These are phyloP conservation scores for Cladorhizidae sp. DNA, from an alignment of 37 sponge, comb jelly and placozoan species.

Conservation along the genomic window DNA sequence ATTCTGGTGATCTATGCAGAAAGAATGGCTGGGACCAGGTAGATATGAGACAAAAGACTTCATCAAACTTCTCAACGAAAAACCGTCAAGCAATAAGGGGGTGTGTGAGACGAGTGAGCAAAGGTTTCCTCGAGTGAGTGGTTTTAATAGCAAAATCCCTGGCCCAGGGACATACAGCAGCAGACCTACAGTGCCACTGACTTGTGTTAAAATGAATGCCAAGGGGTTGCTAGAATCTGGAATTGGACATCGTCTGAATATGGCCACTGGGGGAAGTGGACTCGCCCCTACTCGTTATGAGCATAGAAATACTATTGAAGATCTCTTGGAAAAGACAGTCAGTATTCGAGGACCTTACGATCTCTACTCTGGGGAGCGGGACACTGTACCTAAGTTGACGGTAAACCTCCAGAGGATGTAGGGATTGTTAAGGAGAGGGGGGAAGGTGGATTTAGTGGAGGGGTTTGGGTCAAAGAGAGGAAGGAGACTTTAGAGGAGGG, in stretches of 20 bases:
- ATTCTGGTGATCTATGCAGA: too few relatives aligned
- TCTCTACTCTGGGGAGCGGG: conserved; percentile 82
- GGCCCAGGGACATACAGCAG: conserved; percentile 84
- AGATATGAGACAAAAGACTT: conserved; percentile 75
- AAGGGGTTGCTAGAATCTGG: conserved; percentile 85
- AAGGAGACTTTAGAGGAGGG: too few relatives aligned
- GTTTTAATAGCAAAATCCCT: conserved; percentile 44
- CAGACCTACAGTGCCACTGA: conserved; percentile 80
- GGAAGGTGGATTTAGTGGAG: too few relatives aligned
- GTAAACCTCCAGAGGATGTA: too few relatives aligned
- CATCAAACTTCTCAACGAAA: conserved; percentile 48
- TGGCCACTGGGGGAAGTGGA: conserved; percentile 57
- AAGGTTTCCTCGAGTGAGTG: conserved; percentile 65
- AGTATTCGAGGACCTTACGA: conserved; percentile 96
- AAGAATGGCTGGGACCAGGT: conserved; percentile 88
- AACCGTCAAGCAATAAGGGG: conserved; percentile 82
- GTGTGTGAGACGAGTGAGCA: conserved; percentile 75
- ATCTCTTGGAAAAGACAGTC: conserved; percentile 67
- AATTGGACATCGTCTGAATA: conserved; percentile 3
- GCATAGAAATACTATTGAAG: conserved; percentile 63
- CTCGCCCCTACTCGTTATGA: conserved; percentile 85
- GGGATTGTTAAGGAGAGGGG: too few relatives aligned
- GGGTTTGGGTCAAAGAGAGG: too few relatives aligned
- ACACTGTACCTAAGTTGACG: too few relatives aligned
- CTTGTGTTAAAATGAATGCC: conserved; percentile 60